phyloP scores from a whole-genome alignment of 2,797 vertebrate species.

The Podargus strigoides region DNA sequence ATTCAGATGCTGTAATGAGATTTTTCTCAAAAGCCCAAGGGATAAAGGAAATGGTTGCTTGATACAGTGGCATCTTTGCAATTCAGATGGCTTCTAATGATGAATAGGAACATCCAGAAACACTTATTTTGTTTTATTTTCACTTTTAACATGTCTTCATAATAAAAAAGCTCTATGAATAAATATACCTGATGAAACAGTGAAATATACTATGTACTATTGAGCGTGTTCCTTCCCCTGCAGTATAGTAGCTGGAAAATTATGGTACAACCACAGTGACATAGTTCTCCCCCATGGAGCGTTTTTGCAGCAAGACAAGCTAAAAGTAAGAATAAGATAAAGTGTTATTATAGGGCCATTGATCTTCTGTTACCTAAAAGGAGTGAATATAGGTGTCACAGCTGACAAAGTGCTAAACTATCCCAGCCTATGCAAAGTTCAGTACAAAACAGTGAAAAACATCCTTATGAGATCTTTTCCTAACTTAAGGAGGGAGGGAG shows the following conservation, averaged over 20 bases:
- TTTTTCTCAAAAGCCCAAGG: constrained; percentile 11
- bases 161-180: constrained; percentile 22
- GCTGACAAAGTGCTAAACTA: neutral
- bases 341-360: constrained; percentile 40
- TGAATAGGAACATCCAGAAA: neutral
- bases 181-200: constrained; percentile 3
- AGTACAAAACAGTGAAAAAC: neutral
- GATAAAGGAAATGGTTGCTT: neutral
- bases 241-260: neutral
- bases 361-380: constrained; percentile 35
- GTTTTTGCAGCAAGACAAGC: neutral
- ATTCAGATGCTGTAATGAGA: neutral
- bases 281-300: neutral
- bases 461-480: neutral
- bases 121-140: constrained; percentile 29
- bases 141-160: neutral
- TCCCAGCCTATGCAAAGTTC: neutral
- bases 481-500: neutral
- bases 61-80: neutral
- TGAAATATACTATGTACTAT: neutral
- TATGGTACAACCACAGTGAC: neutral
- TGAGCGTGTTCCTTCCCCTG: neutral
- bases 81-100: neutral
- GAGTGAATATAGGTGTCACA: constrained; percentile 11
- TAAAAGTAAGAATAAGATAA: constrained; percentile 43